phyloP scores from a whole-genome alignment of 2,797 vertebrate genomes.

The Emydoidea blandingii region DNA sequence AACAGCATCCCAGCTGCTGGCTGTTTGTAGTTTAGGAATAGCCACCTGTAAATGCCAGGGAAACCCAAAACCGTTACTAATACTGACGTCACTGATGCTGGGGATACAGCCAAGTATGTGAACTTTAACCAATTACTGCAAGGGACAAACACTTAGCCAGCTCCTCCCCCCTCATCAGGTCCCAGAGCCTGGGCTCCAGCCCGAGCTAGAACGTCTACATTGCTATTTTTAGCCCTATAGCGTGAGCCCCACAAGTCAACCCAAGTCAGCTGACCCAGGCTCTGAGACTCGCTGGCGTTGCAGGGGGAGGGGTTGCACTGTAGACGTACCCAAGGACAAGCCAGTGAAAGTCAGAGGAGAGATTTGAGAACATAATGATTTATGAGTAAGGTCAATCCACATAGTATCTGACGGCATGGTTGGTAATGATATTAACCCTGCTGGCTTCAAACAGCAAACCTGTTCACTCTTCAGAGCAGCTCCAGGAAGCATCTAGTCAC shows the following conservation, averaged over 20 bases:
- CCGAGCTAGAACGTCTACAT: neutral
- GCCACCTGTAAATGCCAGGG: slow-evolving; percentile 69
- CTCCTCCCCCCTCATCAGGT: neutral
- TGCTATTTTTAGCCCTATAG: neutral
- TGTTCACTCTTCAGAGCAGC: neutral
- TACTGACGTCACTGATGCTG: slow-evolving; percentile 40
- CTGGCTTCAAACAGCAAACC: rapidly evolving
- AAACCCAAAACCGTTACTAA: slow-evolving; percentile 74
- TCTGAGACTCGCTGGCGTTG: neutral
- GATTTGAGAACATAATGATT: slow-evolving; percentile 53
- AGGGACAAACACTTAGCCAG: neutral
- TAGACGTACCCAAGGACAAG: slow-evolving; percentile 10
- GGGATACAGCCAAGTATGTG: slow-evolving; percentile 74
- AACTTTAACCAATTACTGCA: slow-evolving; percentile 62
- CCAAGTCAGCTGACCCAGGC: neutral
- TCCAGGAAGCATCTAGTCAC: neutral
- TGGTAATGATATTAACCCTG: neutral
- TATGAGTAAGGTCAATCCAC: slow-evolving; percentile 57
- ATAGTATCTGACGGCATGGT: slow-evolving; percentile 4
- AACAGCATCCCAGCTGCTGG: slow-evolving; percentile 38
- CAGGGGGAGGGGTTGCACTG: neutral
- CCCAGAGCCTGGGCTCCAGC: neutral
- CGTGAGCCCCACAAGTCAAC: neutral
- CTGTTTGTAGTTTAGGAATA: slow-evolving; percentile 33
- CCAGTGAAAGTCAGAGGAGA: slow-evolving; percentile 17